Conservation (phyloP, 2,797 vertebrate species). For the Epinephelus awoara region DNA sequence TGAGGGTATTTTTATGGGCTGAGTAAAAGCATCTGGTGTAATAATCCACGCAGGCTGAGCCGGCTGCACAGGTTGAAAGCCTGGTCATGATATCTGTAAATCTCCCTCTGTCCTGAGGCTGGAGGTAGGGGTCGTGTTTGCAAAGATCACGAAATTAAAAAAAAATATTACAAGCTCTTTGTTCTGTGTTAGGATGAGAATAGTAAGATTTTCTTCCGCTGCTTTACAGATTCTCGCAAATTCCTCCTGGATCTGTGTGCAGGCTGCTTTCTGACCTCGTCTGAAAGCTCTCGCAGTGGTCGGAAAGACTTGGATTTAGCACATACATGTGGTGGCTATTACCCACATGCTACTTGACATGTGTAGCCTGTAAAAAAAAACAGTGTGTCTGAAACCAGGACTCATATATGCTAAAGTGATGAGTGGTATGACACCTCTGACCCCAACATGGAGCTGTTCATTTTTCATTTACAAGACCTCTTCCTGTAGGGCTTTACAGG, state of each 20-base stretch:
- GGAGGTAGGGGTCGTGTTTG: slow-evolving; percentile 21
- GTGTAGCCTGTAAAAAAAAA: slow-evolving; percentile 73
- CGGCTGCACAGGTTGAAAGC: slow-evolving; percentile 56
- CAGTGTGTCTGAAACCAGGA: slow-evolving; percentile 42
- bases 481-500: not conserved
- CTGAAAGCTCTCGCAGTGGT: slow-evolving; percentile 20
- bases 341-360: slow-evolving; percentile 59
- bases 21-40: slow-evolving; percentile 69
- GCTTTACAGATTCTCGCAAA: slow-evolving; percentile 23
- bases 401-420: slow-evolving; percentile 43
- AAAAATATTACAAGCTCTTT: slow-evolving; percentile 9
- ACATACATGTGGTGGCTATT: slow-evolving; percentile 61
- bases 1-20: slow-evolving; percentile 66
- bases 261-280: slow-evolving; percentile 34
- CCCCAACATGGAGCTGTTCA: slow-evolving; percentile 43
- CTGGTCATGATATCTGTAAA: slow-evolving; percentile 62
- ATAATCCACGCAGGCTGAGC: slow-evolving; percentile 61
- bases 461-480: slow-evolving; percentile 28
- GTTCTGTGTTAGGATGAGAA: slow-evolving; percentile 4
- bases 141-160: slow-evolving; percentile 27
- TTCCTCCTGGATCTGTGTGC: slow-evolving; percentile 1
- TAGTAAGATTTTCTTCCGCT: slow-evolving; percentile 14
- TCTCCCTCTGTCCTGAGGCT: slow-evolving; percentile 37
- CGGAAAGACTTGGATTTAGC: slow-evolving; percentile 54
- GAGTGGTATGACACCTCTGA: slow-evolving; percentile 46